These are phyloP conservation scores for Ooceraea biroi DNA, from an alignment of 1,140 invertebrate genomes.

Conservation along the genomic window DNA sequence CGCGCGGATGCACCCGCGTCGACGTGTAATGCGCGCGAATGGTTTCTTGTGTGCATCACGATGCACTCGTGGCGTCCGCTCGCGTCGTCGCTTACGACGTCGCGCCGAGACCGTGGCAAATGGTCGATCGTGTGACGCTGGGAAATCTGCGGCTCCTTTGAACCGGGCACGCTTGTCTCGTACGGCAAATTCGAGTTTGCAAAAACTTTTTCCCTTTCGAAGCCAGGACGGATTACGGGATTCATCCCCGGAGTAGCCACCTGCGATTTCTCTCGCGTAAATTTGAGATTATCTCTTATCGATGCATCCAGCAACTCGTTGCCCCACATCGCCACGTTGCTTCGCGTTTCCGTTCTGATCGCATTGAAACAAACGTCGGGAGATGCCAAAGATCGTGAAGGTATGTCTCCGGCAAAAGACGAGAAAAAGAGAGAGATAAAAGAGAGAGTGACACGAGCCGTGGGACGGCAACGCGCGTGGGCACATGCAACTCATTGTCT, in stretches of 20 bases:
- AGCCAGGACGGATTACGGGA: too few relatives aligned
- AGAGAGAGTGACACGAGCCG: slow-evolving; percentile 21
- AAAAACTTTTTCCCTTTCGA: too few relatives aligned
- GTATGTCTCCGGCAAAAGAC: slow-evolving; percentile 5
- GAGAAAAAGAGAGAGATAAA: not conserved
- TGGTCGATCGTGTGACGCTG: slow-evolving; percentile 51
- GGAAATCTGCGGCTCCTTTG: slow-evolving; percentile 35
- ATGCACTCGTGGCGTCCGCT: slow-evolving; percentile 8
- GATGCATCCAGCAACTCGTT: too few relatives aligned
- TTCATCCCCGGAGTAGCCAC: too few relatives aligned
- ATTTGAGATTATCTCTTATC: not conserved
- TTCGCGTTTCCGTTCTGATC: not conserved
- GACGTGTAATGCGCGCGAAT: slow-evolving; percentile 59
- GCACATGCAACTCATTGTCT: slow-evolving; percentile 69
- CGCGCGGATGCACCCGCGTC: slow-evolving; percentile 62
- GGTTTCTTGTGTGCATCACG: slow-evolving; percentile 76
- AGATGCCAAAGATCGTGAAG: not conserved
- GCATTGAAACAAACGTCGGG: not conserved
- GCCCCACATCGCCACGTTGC: not conserved
- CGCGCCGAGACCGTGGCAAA: slow-evolving; percentile 44
- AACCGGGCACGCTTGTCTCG: slow-evolving; percentile 1
- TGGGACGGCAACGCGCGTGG: slow-evolving; percentile 55
- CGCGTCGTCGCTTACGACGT: slow-evolving; percentile 35
- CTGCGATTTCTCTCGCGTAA: too few relatives aligned
- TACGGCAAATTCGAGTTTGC: too few relatives aligned